A percentile compares a stretch with the other conserved stretches of the same genome.
These are phyloP conservation scores for Eupithecia pulchellata DNA, from an alignment of 2,888 invertebrate genomes.

Conservation along the genomic window DNA sequence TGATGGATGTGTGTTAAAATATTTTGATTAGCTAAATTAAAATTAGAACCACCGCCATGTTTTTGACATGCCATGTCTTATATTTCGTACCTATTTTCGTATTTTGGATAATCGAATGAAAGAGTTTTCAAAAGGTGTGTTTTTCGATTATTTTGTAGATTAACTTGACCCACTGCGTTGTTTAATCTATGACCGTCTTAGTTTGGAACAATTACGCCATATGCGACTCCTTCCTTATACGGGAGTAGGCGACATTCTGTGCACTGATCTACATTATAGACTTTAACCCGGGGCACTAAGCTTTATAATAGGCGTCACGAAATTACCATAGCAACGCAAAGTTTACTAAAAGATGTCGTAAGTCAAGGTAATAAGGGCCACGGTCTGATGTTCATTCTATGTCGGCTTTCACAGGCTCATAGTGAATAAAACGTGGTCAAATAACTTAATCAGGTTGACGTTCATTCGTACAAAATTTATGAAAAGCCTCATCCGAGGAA, in stretches of 20 bases:
- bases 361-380: constrained; percentile 16
- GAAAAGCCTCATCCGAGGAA: background rate
- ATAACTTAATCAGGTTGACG: background rate
- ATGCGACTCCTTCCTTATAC: constrained; percentile 49
- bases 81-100: background rate
- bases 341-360: constrained; percentile 8
- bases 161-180: constrained; percentile 42
- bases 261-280: constrained; percentile 33
- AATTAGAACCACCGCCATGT: background rate
- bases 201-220: constrained; percentile 56
- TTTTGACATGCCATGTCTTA: background rate
- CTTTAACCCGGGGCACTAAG: constrained; percentile 34
- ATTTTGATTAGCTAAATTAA: background rate
- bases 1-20: constrained; percentile 9
- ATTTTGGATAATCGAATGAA: background rate
- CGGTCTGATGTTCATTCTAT: background rate
- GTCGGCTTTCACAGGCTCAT: background rate
- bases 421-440: background rate
- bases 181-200: constrained; percentile 40
- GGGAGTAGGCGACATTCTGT: constrained; percentile 48
- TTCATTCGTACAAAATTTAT: background rate
- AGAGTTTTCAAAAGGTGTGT: background rate
- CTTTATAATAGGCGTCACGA: constrained; percentile 12
- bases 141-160: background rate
- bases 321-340: background rate